Base-by-base conservation (phyloP, 2,113 vertebrate genomes). In the Otolemur garnettii region DNA sequence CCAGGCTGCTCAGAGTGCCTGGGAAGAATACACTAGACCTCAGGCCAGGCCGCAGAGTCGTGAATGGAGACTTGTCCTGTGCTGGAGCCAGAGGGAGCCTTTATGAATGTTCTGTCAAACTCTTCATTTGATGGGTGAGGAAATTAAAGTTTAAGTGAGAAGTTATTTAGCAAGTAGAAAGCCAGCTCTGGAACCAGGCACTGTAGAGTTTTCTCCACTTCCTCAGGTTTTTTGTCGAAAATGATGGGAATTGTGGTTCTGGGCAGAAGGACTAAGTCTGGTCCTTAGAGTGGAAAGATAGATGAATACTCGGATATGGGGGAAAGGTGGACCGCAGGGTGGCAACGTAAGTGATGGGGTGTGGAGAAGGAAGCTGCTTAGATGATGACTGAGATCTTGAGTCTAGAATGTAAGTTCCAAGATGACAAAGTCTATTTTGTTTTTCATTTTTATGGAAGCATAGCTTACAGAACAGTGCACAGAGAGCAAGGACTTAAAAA, bases 1-100 rank as follows among this genome's bases (percentile, higher is more conserved):
- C 71, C 59, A 1, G 80, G 53, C 84, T 35, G 26, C 71, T 14
- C 38, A 24, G 33, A 57, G 64, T 45, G 59, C 74, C 91, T 53
- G 74, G 9, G 35, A 96, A 83, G 94, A 87, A 33, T 13, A 68
- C 55, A 53, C 13, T 75, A 93, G 84, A 55, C 86, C 64, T 42
- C n/a, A 18, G 69, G 59, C 84, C 0, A 4, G 33, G n/a, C 79
- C 1, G 55, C 72, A 21, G 3, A 0, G 8, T 71, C 30, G 4
- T 45, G 42, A 10, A 66, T 15, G 1, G 84, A 94, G 57, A 19
- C 84, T 53, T 19, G 30, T 6, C 80, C 91, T 72, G n/a, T 14
- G 19, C 45, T 2, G 2, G 69, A 92, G 93, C 66, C 84, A n/a
- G 77, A 15, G 59, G 64, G 45, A 33, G 24, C 87, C 55, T 69